Evolutionary conservation across 2,888 invertebrate genomes (phyloP).

Genomic region (Sarcophaga carnaria): DNA sequence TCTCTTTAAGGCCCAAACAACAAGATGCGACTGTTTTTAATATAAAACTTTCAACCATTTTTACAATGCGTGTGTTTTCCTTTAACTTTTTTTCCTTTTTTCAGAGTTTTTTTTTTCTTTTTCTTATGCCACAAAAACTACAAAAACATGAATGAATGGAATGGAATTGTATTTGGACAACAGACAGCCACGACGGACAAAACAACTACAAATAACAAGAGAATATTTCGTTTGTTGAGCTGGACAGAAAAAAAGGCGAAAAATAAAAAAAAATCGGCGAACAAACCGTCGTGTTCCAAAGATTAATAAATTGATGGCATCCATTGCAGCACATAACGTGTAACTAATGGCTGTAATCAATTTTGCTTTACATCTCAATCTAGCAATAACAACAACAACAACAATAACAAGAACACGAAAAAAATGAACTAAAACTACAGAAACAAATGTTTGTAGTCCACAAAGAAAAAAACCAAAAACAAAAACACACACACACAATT

Average conservation of each 20-base stretch:
- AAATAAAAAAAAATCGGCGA: conserved; percentile 71
- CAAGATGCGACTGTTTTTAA: conserved; percentile 23
- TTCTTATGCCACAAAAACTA: conserved; percentile 26
- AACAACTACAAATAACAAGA: neutral
- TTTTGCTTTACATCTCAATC: conserved; percentile 83
- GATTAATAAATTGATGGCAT: conserved; percentile 83
- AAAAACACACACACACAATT: neutral
- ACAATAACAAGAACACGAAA: conserved; percentile 51
- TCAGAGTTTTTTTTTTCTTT: conserved; percentile 40
- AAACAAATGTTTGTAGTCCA: conserved; percentile 47
- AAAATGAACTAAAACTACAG: conserved; percentile 33
- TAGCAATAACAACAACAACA: conserved; percentile 74
- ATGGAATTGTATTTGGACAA: conserved; percentile 56
- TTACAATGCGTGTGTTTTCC: conserved; percentile 60
- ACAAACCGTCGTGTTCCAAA: conserved; percentile 81
- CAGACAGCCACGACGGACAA: conserved; percentile 62
- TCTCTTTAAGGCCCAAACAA: neutral
- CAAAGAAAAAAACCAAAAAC: conserved; percentile 50
- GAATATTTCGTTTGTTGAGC: neutral
- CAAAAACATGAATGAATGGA: conserved; percentile 70
- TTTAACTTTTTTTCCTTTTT: neutral
- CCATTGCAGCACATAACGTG: conserved; percentile 83
- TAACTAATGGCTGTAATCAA: conserved; percentile 83
- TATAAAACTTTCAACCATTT: conserved; percentile 29
- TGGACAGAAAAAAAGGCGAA: conserved; percentile 11